Evolutionary conservation across 2,797 vertebrate species (phyloP).

Genomic region (Hydrocynus forskahlii): DNA sequence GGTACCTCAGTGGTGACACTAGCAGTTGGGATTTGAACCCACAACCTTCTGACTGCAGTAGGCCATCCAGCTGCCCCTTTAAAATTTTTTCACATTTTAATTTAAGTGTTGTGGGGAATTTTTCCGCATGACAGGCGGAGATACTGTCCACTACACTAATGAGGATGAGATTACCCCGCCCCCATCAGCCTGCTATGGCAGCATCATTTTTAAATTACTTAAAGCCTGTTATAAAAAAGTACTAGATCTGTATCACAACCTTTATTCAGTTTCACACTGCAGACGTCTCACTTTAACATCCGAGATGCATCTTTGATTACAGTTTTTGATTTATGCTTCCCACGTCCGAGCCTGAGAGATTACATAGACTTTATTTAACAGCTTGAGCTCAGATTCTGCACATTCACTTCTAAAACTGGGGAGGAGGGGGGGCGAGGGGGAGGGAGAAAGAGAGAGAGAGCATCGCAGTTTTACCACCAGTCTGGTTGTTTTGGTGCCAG

Average conservation of each 20-base stretch:
- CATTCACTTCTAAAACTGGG: conserved; percentile 76
- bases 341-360: conserved; percentile 13
- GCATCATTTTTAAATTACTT: background rate
- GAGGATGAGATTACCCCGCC: background rate
- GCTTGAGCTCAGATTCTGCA: conserved; percentile 72
- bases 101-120: too few relatives aligned
- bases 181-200: background rate
- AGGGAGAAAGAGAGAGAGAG: conserved; percentile 27
- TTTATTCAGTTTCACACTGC: conserved; percentile 16
- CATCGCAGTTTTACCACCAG: conserved; percentile 24
- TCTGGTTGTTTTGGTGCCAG: conserved; percentile 59
- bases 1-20: too few relatives aligned
- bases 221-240: background rate
- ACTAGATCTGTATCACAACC: conserved; percentile 10
- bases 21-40: too few relatives aligned
- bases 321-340: conserved; percentile 13
- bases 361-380: conserved; percentile 55
- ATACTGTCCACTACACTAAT: too few relatives aligned
- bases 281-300: conserved; percentile 18
- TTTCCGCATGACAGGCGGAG: too few relatives aligned
- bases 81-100: too few relatives aligned
- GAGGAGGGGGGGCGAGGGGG: conserved; percentile 61
- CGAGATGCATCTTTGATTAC: conserved; percentile 10
- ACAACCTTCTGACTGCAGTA: too few relatives aligned
- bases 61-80: too few relatives aligned